Conservation (phyloP, 2,797 vertebrate genomes). For the Austrolebias charrua region DNA sequence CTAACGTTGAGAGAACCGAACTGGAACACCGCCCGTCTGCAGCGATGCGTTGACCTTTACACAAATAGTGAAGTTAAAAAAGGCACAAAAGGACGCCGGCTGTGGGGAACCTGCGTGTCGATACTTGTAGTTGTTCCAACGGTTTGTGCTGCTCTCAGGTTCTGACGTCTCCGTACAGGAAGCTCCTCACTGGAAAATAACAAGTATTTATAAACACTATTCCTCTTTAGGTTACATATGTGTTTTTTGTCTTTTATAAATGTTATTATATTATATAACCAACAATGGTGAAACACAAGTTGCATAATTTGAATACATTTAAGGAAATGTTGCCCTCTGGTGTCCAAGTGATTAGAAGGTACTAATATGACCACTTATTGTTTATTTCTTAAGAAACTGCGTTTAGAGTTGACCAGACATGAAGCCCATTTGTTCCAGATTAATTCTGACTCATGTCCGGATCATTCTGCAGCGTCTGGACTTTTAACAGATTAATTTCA, state of each 20-base stretch:
- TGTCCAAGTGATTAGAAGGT: neutral
- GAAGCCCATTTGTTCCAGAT: no score
- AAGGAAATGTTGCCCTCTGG: constrained; percentile 2
- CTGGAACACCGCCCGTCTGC: constrained; percentile 8
- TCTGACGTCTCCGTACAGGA: constrained; percentile 5
- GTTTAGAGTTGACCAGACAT: no score
- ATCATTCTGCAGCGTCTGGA: neutral
- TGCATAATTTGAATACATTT: neutral
- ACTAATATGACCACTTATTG: neutral
- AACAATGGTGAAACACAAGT: neutral
- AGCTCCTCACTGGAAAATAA: constrained; percentile 50
- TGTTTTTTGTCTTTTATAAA: neutral
- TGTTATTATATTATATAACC: neutral
- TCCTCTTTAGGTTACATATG: no score
- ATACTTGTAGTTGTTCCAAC: constrained; percentile 6
- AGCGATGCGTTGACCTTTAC: constrained; percentile 26
- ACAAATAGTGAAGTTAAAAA: neutral
- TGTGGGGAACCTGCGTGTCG: neutral
- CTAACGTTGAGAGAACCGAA: constrained; percentile 2
- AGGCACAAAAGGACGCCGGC: constrained; percentile 15
- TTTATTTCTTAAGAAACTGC: no score
- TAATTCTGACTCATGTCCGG: neutral
- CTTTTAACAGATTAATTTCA: neutral
- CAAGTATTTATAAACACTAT: no score
- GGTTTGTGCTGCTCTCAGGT: constrained; percentile 1